Percentiles rank a stretch among this genome's conserved stretches.
Evolutionary conservation across 1,140 invertebrate species (phyloP).

Genomic region (Drosophila nigrodunni): DNA sequence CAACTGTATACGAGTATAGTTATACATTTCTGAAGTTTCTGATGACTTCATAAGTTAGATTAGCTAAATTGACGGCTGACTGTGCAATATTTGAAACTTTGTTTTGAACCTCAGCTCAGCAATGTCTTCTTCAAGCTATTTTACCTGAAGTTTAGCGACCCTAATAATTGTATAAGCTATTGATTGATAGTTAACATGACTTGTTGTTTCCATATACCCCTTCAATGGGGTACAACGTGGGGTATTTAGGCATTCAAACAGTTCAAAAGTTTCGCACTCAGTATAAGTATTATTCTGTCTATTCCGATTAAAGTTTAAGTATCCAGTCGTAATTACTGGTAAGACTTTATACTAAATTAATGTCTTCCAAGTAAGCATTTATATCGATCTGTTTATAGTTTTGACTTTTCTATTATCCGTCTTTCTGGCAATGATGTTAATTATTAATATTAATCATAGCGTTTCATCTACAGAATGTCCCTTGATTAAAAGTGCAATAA

Average conservation of each 20-base stretch:
- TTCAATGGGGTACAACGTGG: background rate
- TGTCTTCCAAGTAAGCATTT: background rate
- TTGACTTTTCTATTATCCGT: background rate
- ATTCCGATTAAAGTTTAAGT: too few relatives aligned
- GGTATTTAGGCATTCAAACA: background rate
- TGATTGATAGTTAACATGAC: constrained; percentile 32
- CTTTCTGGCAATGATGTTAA: constrained; percentile 11
- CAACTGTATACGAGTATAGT: constrained; percentile 8
- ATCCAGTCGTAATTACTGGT: background rate
- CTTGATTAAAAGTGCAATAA: constrained; percentile 16
- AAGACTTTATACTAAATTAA: background rate
- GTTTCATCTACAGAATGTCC: constrained; percentile 36
- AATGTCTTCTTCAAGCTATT: constrained; percentile 18
- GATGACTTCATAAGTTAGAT: constrained; percentile 61
- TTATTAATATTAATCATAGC: constrained; percentile 34
- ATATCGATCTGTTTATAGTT: constrained; percentile 15
- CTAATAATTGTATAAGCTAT: background rate
- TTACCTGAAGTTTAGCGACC: background rate
- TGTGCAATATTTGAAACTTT: constrained; percentile 20
- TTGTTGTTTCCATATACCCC: constrained; percentile 20
- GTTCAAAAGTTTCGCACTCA: background rate
- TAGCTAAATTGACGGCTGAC: constrained; percentile 52
- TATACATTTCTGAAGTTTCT: constrained; percentile 35
- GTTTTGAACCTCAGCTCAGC: background rate
- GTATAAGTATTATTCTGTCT: background rate